Conservation (phyloP, 2,888 invertebrate genomes). For the Halocaridina rubra region DNA sequence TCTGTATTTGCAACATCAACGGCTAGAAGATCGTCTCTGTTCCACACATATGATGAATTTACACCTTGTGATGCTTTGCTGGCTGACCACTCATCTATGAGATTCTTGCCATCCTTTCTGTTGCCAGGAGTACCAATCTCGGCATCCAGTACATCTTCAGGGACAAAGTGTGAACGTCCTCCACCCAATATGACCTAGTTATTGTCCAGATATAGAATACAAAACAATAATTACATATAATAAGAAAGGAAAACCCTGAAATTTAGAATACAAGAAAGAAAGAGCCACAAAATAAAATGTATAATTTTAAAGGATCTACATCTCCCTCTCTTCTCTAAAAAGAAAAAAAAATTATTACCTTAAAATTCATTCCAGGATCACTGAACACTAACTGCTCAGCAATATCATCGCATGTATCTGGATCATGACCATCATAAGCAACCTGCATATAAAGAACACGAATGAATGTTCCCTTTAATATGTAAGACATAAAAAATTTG, state of each 20-base stretch:
- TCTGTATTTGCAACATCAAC: conserved; percentile 76
- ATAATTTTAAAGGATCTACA: too few relatives aligned
- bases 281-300: too few relatives aligned
- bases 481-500: too few relatives aligned
- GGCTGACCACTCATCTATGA: conserved; percentile 78
- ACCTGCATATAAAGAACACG: too few relatives aligned
- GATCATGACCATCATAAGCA: conserved; percentile 70
- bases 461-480: too few relatives aligned
- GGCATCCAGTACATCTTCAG: conserved; percentile 9
- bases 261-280: too few relatives aligned
- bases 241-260: too few relatives aligned
- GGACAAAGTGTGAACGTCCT: conserved; percentile 81
- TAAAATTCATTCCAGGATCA: conserved; percentile 80
- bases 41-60: conserved; percentile 76
- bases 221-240: too few relatives aligned
- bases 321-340: too few relatives aligned
- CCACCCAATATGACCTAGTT: conserved; percentile 87
- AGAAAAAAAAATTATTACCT: too few relatives aligned
- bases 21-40: conserved; percentile 75
- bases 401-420: conserved; percentile 84
- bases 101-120: conserved; percentile 80
- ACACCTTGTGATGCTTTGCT: conserved; percentile 73
- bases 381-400: conserved; percentile 84
- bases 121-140: conserved; percentile 73
- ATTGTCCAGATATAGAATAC: too few relatives aligned